Evolutionary conservation across 2,113 vertebrate species (phyloP), one percentile per base, ranked within the genome.

Genomic region (Brachypteracias leptosomus): DNA sequence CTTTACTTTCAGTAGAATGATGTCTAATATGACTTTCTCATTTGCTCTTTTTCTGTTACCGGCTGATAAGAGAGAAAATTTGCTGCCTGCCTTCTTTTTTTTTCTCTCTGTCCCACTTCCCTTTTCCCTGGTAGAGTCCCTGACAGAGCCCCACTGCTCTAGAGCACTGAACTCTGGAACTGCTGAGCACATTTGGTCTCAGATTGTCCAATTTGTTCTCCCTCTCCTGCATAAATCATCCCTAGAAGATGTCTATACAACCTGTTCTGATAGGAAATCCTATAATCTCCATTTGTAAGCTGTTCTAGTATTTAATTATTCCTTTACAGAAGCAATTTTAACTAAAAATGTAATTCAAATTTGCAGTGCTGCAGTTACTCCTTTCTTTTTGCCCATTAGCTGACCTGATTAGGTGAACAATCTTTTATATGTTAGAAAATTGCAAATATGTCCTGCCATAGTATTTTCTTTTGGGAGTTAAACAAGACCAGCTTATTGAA

Each of bases 281-380:
- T 55, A 26, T 51, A 0, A 0, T 63, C 25, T 74, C 19, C 31
- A 36, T 55, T 31, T 74, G 6, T 55, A 63, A 71, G 11, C 8
- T 57, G 8, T 71, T 59, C 24, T 20, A 78, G 18, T 4, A 42
- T 46, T 84, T 51, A 35, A 40, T 71, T 51, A 55, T 52, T 14
- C 6, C 16, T 84, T 84, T 58, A 77, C 8, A 76, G 82, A 52
- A 15, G 3, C 4, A 71, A 18, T 36, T 44, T 7, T 81, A 55
- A 54, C 33, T 73, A 16, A 71, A 42, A 62, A 42, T 4, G 6
- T 10, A n/a, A 49, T 8, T 21, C 25, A 74, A 13, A 74, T 72
- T 89, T 75, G 0, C 8, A 51, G 36, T 47, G 26, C 26, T 75
- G 16, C 11, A 22, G 6, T 38, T 62, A 54, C 8, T 16, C 22